phyloP scores from a whole-genome alignment of 2,797 vertebrate species.

The Bradypus variegatus region DNA sequence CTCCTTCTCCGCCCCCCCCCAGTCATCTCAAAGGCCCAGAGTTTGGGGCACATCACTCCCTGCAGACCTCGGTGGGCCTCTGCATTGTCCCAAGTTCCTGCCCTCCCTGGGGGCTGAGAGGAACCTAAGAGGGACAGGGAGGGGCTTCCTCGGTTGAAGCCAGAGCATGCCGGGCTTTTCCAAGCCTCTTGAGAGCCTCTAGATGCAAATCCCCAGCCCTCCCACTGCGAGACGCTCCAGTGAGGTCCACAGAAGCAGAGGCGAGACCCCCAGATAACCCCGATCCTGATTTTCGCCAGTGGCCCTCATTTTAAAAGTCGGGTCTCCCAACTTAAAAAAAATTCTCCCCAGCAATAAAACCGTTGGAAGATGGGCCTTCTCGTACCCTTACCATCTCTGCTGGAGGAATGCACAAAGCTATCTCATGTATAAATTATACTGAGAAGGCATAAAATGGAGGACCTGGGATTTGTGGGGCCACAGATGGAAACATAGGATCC shows the following conservation, averaged over 20 bases:
- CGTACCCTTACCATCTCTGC: neutral
- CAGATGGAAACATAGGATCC: too few species aligned
- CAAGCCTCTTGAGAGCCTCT: neutral
- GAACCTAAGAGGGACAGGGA: neutral
- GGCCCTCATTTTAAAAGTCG: neutral
- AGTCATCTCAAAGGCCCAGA: neutral
- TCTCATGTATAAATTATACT: neutral
- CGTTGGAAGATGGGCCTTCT: neutral
- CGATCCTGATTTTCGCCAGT: neutral
- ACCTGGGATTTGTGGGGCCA: too few species aligned
- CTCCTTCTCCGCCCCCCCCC: neutral
- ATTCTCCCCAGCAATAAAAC: neutral
- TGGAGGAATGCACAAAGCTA: neutral
- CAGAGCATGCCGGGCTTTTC: neutral
- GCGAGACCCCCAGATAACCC: neutral
- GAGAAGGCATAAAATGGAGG: too few species aligned
- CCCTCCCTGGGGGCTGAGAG: neutral
- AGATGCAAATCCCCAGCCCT: neutral
- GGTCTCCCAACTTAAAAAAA: neutral
- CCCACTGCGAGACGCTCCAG: too few species aligned
- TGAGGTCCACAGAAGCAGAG: neutral
- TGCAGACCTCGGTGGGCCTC: conserved; percentile 1
- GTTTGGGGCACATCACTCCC: neutral
- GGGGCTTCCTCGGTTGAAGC: conserved; percentile 13
- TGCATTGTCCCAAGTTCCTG: neutral